These are phyloP conservation scores for Meleagris gallopavo DNA, from an alignment of 2,113 vertebrate species.

Conservation along the genomic window DNA sequence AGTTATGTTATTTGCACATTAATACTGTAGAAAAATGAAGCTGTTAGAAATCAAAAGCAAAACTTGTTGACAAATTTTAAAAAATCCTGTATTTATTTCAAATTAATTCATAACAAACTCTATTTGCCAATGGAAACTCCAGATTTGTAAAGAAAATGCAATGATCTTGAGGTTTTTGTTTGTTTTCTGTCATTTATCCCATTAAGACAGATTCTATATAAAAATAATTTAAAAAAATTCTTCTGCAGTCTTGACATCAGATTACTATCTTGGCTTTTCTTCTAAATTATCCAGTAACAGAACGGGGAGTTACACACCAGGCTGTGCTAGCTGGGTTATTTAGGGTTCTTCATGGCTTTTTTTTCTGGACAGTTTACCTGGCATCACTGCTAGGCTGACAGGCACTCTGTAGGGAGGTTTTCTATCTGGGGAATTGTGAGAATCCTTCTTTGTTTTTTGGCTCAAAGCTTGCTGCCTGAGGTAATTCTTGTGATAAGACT, in stretches of 20 bases:
- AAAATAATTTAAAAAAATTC: no score
- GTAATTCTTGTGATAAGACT: no score
- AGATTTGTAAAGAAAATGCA: background rate
- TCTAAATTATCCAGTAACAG: background rate
- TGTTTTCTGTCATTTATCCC: background rate
- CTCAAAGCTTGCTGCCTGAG: no score
- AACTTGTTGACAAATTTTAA: background rate
- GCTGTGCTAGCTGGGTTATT: background rate
- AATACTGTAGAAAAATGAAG: conserved; percentile 2
- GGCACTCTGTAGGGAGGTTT: background rate
- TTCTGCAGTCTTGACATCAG: background rate
- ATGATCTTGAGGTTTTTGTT: background rate
- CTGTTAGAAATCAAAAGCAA: conserved; percentile 10
- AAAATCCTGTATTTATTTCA: conserved; percentile 1
- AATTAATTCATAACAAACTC: background rate
- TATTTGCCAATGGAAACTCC: background rate
- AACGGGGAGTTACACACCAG: background rate
- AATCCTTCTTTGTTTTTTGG: no score
- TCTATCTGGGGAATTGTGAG: background rate
- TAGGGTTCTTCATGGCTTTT: background rate
- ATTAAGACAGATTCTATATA: background rate
- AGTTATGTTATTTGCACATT: background rate
- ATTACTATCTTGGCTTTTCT: background rate
- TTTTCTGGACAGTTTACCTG: rapidly evolving
- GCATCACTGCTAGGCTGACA: background rate